Percentiles rank a stretch among this genome's conserved stretches.
Conservation (phyloP, 2,888 invertebrate species). For the Phasia obesa region DNA sequence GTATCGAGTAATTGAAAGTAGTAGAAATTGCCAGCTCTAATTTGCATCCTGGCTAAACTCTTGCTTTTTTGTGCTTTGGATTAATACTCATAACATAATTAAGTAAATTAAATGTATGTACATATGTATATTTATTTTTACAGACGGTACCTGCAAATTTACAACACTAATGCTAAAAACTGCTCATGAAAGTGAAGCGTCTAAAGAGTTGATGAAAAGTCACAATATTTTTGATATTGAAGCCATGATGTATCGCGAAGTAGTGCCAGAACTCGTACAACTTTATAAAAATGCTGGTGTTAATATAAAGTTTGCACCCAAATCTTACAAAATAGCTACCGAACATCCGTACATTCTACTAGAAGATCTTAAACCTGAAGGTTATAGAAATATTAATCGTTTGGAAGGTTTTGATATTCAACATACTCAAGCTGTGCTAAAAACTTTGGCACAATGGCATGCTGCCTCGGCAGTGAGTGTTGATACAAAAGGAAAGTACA, state of each 20-base stretch:
- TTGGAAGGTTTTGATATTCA: constrained; percentile 74
- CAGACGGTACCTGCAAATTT: constrained; percentile 64
- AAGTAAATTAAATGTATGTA: no score
- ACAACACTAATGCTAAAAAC: constrained; percentile 76
- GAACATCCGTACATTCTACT: constrained; percentile 71
- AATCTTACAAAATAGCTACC: constrained; percentile 58
- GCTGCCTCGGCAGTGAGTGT: constrained; percentile 75
- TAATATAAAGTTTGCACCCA: constrained; percentile 63
- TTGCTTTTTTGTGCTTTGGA: no score
- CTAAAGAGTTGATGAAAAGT: constrained; percentile 48
- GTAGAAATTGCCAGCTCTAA: no score
- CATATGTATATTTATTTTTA: constrained; percentile 38
- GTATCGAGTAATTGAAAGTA: no score
- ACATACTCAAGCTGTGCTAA: constrained; percentile 73
- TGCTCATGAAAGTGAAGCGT: constrained; percentile 72
- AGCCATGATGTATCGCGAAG: constrained; percentile 54
- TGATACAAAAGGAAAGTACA: constrained; percentile 71
- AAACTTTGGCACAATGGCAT: constrained; percentile 78
- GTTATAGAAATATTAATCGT: constrained; percentile 75
- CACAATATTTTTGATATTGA: constrained; percentile 70
- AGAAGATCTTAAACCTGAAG: constrained; percentile 74
- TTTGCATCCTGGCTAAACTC: no score
- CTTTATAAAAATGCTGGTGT: constrained; percentile 69
- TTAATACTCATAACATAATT: no score
- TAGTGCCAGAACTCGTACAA: constrained; percentile 72